Evolutionary conservation across 2,888 invertebrate genomes (phyloP).

Genomic region (Cecidostiba fungosa): DNA sequence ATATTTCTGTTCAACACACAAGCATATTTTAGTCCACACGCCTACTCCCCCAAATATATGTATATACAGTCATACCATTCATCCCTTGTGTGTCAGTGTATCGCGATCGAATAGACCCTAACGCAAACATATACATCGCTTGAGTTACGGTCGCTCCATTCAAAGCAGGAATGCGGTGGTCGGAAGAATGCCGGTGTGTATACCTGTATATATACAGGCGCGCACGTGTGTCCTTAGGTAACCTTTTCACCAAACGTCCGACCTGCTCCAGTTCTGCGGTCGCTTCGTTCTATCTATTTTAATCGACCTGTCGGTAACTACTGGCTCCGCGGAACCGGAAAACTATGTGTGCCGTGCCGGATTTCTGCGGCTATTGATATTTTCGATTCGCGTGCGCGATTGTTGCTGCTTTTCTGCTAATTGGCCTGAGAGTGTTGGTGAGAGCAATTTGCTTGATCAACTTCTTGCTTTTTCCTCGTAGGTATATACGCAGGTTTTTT

Average conservation of each 20-base stretch:
- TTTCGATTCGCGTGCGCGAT: too few relatives aligned
- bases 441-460: not conserved
- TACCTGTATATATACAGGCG: not conserved
- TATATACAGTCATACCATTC: not conserved
- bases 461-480: not conserved
- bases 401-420: too few relatives aligned
- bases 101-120: not conserved
- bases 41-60: not conserved
- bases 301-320: slow-evolving; percentile 45
- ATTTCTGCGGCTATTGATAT: too few relatives aligned
- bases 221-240: slow-evolving; percentile 52
- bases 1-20: slow-evolving; percentile 22
- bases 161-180: slow-evolving; percentile 59
- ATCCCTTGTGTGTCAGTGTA: not conserved
- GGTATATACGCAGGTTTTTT: too few relatives aligned
- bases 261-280: slow-evolving; percentile 34
- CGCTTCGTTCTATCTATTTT: slow-evolving; percentile 42
- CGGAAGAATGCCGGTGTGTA: not conserved
- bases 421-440: too few relatives aligned
- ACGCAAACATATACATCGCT: slow-evolving; percentile 59
- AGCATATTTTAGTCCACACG: not conserved
- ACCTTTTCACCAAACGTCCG: slow-evolving; percentile 32
- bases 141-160: slow-evolving; percentile 63
- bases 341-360: not conserved
- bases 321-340: not conserved